These are phyloP conservation scores for Zootermopsis nevadensis DNA, from an alignment of 2,888 invertebrate genomes.

Conservation along the genomic window DNA sequence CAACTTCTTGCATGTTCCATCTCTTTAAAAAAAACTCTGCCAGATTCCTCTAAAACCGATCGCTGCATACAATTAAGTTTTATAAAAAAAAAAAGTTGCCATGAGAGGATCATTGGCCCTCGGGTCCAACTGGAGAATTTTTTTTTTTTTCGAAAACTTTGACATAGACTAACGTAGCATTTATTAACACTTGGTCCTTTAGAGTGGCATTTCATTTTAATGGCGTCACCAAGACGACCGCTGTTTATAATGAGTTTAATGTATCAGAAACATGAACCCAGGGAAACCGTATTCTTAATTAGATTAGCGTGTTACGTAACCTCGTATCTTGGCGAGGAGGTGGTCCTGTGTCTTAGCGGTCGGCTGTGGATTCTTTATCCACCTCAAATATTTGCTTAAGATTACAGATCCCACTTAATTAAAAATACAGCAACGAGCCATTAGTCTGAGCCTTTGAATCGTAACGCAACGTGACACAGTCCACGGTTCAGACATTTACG, in stretches of 20 bases:
- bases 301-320: conserved; percentile 31
- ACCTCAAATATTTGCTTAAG: conserved; percentile 33
- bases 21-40: too few species aligned
- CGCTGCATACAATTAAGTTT: too few species aligned
- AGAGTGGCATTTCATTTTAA: conserved; percentile 23
- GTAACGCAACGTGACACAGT: background rate
- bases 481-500: background rate
- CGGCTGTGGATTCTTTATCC: conserved; percentile 13
- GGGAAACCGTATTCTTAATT: conserved; percentile 1
- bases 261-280: conserved; percentile 7
- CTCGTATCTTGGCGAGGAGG: background rate
- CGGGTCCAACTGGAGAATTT: background rate
- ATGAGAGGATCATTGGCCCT: too few species aligned
- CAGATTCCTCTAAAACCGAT: too few species aligned
- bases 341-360: background rate
- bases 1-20: too few species aligned
- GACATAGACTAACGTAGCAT: background rate
- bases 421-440: conserved; percentile 39
- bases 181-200: conserved; percentile 6
- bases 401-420: conserved; percentile 28
- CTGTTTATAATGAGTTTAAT: conserved; percentile 13
- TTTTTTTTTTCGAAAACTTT: background rate
- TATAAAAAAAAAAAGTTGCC: too few species aligned
- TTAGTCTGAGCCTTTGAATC: conserved; percentile 18
- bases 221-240: conserved; percentile 12